These are phyloP conservation scores for Hydropsyche tenuis DNA, from an alignment of 1,140 invertebrate species.

Conservation along the genomic window DNA sequence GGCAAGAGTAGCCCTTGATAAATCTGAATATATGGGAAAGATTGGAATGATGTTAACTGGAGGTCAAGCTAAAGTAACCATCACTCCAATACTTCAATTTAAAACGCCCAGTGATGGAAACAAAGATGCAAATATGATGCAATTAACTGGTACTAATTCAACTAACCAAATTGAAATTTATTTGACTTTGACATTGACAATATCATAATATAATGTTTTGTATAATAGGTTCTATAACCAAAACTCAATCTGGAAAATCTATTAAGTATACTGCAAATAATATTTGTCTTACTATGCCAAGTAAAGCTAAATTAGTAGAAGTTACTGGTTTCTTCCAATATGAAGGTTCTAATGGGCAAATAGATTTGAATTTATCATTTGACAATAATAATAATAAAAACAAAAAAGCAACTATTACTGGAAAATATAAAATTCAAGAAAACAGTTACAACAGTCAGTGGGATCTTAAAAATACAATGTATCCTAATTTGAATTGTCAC, in stretches of 20 bases:
- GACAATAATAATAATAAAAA: neutral
- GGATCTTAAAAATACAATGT: slow-evolving; percentile 62
- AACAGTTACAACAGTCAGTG: slow-evolving; percentile 57
- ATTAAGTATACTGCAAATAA: slow-evolving; percentile 5
- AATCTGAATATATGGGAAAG: slow-evolving; percentile 18
- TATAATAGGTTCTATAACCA: neutral
- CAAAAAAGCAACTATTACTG: neutral
- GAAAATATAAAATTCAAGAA: slow-evolving; percentile 34
- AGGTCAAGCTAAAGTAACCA: neutral
- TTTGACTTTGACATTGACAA: neutral
- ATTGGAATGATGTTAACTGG: slow-evolving; percentile 6
- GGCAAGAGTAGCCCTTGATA: neutral
- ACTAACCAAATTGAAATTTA: neutral
- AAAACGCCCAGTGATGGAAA: neutral
- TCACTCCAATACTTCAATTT: neutral
- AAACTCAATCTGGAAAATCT: neutral
- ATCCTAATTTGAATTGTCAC: slow-evolving; percentile 68
- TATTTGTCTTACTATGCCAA: slow-evolving; percentile 4
- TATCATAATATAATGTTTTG: neutral
- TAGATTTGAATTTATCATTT: slow-evolving; percentile 4
- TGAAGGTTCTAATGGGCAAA: neutral
- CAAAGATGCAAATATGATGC: neutral
- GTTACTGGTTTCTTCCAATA: neutral
- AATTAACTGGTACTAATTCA: neutral
- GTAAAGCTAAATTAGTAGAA: neutral